phyloP scores from a whole-genome alignment of 2,797 vertebrate species.

The Sebastiscus tertius region DNA sequence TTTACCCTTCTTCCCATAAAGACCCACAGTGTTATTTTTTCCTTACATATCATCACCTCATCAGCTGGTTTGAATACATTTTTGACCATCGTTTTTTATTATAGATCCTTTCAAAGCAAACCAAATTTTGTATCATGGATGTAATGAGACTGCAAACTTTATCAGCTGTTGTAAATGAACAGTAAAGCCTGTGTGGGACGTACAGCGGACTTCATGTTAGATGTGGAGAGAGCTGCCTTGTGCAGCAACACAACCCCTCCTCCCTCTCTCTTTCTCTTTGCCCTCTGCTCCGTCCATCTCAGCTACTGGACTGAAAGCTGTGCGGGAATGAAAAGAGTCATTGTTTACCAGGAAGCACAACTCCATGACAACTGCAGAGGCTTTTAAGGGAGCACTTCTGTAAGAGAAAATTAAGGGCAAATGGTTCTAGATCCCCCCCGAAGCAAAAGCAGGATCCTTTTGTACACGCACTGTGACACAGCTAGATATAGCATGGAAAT shows the following conservation, averaged over 20 bases:
- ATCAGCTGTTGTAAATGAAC: slow-evolving; percentile 11
- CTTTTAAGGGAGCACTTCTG: slow-evolving; percentile 57
- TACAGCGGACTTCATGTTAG: slow-evolving; percentile 28
- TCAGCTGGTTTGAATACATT: slow-evolving; percentile 28
- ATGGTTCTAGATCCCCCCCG: slow-evolving; percentile 25
- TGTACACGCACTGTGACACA: slow-evolving; percentile 21
- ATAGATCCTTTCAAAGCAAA: slow-evolving; percentile 15
- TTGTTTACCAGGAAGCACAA: slow-evolving; percentile 78
- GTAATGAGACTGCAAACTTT: slow-evolving; percentile 13
- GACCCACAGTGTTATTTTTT: slow-evolving; percentile 32
- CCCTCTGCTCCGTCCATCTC: slow-evolving; percentile 32
- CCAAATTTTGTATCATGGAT: slow-evolving; percentile 41
- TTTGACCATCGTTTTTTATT: slow-evolving; percentile 39
- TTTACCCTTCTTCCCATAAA: slow-evolving; percentile 45
- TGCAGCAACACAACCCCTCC: slow-evolving; percentile 13
- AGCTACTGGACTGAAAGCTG: slow-evolving; percentile 67
- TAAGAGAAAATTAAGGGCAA: slow-evolving; percentile 22
- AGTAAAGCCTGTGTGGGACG: slow-evolving; percentile 12
- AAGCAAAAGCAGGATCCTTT: slow-evolving; percentile 43
- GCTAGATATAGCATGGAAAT: slow-evolving; percentile 9
- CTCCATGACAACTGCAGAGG: slow-evolving; percentile 71
- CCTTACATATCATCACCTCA: slow-evolving; percentile 18
- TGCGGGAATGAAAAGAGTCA: slow-evolving; percentile 72
- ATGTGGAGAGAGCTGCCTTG: slow-evolving; percentile 34
- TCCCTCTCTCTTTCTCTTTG: background rate